Evolutionary conservation across 2,888 invertebrate species (phyloP), one percentile per base, ranked within the genome.

Genomic region (Ptycholaimellus sp.): DNA sequence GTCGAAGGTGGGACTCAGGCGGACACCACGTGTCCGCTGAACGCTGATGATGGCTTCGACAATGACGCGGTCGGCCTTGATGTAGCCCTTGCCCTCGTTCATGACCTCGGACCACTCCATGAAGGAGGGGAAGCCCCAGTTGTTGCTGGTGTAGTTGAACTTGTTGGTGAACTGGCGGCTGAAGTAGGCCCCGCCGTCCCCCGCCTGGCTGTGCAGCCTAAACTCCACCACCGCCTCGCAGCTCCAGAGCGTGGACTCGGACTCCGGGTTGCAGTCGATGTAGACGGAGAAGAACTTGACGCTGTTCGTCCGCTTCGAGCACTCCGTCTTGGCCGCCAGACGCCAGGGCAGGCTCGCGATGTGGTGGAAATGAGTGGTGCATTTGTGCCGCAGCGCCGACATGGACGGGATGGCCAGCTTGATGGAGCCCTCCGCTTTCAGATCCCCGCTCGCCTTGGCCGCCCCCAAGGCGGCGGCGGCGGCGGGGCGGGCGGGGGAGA

Each of bases 81-180:
- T 45, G 37, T 43, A 53, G 14, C 51, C 52, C 30, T 43, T 45
- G 3, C 47, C 47, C 6, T 42, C 42, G 32, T 42, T 41, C 18
- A 40, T 32, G n/a, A 49, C 40, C 5, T 50, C 49, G 11, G 36
- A 42, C 49, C 49, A 54, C 16, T 51, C 52, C 43, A 53, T 50
- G 39, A 54, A 54, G 2, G 49, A 47, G 11, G 54, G 54, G 36
- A 54, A 54, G 2, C 54, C 54, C 54, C 54, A 54, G 38, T 54
- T 54, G 42, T 53, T 53, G 33, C 50, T 51, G 35, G 49, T 52
- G 40, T 40, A 53, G 39, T 49, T 52, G 46, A 54, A 54, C 32
- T 50, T 51, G 44, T 54, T 54, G 11, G 48, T 50, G 44, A 54
- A 54, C 42, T 51, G 40, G 19, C 49, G 40, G 2, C 47, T 45